These are phyloP conservation scores for Xyliphius kryptos DNA, from an alignment of 2,113 vertebrate species.

Conservation along the genomic window DNA sequence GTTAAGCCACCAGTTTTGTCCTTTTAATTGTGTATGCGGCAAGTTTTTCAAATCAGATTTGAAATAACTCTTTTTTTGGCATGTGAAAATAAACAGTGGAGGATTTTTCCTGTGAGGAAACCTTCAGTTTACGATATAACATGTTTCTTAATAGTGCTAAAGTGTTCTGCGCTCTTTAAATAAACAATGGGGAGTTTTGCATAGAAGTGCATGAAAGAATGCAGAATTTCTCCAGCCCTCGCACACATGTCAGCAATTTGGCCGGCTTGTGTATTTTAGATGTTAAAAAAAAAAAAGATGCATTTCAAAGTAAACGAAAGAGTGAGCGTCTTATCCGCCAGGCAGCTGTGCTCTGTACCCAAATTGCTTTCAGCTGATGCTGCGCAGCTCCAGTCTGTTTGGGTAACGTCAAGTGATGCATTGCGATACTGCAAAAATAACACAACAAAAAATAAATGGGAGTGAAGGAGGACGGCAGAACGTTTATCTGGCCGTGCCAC, in stretches of 20 bases:
- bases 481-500: slow-evolving; percentile 59
- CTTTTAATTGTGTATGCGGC: slow-evolving; percentile 60
- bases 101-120: slow-evolving; percentile 73
- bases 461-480: slow-evolving; percentile 59
- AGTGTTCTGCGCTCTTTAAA: slow-evolving; percentile 94
- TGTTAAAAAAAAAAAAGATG: slow-evolving; percentile 72
- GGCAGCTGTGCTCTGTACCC: slow-evolving; percentile 82
- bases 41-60: slow-evolving; percentile 69
- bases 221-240: slow-evolving; percentile 75
- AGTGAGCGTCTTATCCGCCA: slow-evolving; percentile 88
- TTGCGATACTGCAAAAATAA: slow-evolving; percentile 77
- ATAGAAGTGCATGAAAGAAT: slow-evolving; percentile 90
- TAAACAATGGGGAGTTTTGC: slow-evolving; percentile 83
- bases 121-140: slow-evolving; percentile 82
- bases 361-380: slow-evolving; percentile 98
- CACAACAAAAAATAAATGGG: slow-evolving; percentile 71
- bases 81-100: slow-evolving; percentile 73
- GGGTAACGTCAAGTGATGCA: slow-evolving; percentile 82
- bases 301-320: slow-evolving; percentile 95
- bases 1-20: slow-evolving; percentile 16
- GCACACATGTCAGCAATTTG: slow-evolving; percentile 97
- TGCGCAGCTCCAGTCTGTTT: slow-evolving; percentile 78
- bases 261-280: slow-evolving; percentile 95
- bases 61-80: slow-evolving; percentile 67
- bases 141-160: slow-evolving; percentile 83